Evolutionary conservation across 1,140 invertebrate species (phyloP).

Genomic region (Heliothis virescens): DNA sequence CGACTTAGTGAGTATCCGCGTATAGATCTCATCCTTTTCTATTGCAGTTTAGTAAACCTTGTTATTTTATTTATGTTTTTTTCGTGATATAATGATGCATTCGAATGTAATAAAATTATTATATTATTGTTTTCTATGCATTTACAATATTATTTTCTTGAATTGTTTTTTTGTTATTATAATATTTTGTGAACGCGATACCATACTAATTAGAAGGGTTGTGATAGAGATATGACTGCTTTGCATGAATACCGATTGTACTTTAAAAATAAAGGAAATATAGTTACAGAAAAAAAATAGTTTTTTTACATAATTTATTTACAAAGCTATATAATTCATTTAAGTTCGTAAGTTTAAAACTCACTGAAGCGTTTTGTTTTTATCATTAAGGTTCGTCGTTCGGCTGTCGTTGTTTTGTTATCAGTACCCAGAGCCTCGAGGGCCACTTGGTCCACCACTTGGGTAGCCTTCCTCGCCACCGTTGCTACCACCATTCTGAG

Average conservation of each 20-base stretch:
- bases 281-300: conserved; percentile 8
- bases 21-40: conserved; percentile 16
- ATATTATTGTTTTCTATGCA: conserved; percentile 40
- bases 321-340: conserved; percentile 32
- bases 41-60: neutral
- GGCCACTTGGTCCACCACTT: conserved; percentile 77
- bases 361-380: conserved; percentile 22
- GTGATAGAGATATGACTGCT: conserved; percentile 37
- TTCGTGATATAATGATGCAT: conserved; percentile 42
- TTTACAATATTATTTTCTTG: conserved; percentile 32
- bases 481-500: conserved; percentile 41
- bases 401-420: conserved; percentile 9
- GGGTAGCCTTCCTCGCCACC: conserved; percentile 73
- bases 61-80: conserved; percentile 30
- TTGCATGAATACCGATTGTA: conserved; percentile 36
- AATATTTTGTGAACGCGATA: conserved; percentile 2
- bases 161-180: conserved; percentile 1
- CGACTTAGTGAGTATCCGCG: neutral
- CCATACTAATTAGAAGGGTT: conserved; percentile 36
- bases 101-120: conserved; percentile 16
- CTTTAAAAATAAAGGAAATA: conserved; percentile 31
- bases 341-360: conserved; percentile 20
- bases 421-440: conserved; percentile 80
- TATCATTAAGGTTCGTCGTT: conserved; percentile 10
- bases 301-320: conserved; percentile 42